Percentiles rank a stretch among this genome's conserved stretches.
Conservation (phyloP, 2,888 invertebrate genomes). For the Drosophila sordidula region DNA sequence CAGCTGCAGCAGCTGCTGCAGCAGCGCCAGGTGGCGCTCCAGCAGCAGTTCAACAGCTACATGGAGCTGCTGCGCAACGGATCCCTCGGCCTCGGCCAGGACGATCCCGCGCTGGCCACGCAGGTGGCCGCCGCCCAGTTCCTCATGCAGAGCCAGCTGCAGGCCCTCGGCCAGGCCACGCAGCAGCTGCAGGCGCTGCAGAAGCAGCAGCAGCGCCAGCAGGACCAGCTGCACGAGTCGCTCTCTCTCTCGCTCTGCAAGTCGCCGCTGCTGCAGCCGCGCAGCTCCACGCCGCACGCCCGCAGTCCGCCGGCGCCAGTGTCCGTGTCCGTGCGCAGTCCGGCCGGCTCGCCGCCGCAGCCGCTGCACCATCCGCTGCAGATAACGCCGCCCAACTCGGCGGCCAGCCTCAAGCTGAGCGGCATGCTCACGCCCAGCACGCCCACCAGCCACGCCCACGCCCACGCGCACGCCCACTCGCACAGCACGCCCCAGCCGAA, state of each 20-base stretch:
- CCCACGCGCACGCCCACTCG: constrained; percentile 78
- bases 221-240: constrained; percentile 86
- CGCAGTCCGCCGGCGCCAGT: constrained; percentile 76
- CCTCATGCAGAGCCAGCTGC: constrained; percentile 90
- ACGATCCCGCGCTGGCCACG: constrained; percentile 81
- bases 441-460: constrained; percentile 86
- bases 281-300: constrained; percentile 83
- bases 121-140: constrained; percentile 88
- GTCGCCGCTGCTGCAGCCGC: constrained; percentile 58
- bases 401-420: constrained; percentile 82
- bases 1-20: constrained; percentile 84
- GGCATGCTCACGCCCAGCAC: constrained; percentile 87
- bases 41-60: constrained; percentile 85
- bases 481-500: constrained; percentile 86
- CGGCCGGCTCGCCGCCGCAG: constrained; percentile 82
- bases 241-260: constrained; percentile 51
- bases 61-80: constrained; percentile 83
- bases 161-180: constrained; percentile 93
- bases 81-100: constrained; percentile 75
- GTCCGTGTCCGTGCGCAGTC: constrained; percentile 77
- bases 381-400: constrained; percentile 86
- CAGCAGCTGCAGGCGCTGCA: constrained; percentile 93
- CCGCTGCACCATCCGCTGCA: constrained; percentile 63
- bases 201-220: constrained; percentile 86
- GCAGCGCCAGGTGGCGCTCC: constrained; percentile 84